These are phyloP conservation scores for Phaonia tiefii DNA, from an alignment of 2,888 invertebrate genomes.

Conservation along the genomic window DNA sequence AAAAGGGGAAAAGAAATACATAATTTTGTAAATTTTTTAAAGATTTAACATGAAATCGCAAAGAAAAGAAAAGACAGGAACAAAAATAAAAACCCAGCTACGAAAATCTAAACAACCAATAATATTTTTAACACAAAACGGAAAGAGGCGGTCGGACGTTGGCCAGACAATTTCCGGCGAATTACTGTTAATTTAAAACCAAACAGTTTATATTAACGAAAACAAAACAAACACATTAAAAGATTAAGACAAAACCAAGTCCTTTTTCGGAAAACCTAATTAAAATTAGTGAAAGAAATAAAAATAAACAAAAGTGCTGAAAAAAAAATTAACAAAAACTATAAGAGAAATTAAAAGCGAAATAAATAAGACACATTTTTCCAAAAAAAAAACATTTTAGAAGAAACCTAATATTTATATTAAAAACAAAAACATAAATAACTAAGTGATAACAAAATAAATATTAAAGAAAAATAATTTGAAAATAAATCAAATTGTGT, in stretches of 20 bases:
- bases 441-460: conserved; percentile 47
- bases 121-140: conserved; percentile 1
- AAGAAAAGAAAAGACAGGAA: conserved; percentile 22
- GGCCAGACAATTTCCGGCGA: neutral
- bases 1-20: conserved; percentile 65
- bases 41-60: conserved; percentile 59
- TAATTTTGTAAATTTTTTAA: conserved; percentile 79
- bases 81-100: conserved; percentile 28
- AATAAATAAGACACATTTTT: conserved; percentile 47
- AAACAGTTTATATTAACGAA: conserved; percentile 15
- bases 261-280: conserved; percentile 37
- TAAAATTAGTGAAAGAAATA: conserved; percentile 50
- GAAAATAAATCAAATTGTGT: too few relatives aligned
- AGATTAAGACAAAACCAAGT: neutral
- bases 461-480: conserved; percentile 31
- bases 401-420: conserved; percentile 50
- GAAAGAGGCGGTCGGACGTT: neutral
- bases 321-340: conserved; percentile 40
- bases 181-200: neutral
- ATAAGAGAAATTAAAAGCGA: conserved; percentile 9
- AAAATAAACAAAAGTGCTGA: conserved; percentile 51
- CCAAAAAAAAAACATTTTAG: conserved; percentile 52
- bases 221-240: neutral
- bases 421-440: conserved; percentile 29
- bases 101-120: too few relatives aligned